Evolutionary conservation across 2,888 invertebrate species (phyloP), one percentile per base, ranked within the genome.

Genomic region (Nasonia oneida): DNA sequence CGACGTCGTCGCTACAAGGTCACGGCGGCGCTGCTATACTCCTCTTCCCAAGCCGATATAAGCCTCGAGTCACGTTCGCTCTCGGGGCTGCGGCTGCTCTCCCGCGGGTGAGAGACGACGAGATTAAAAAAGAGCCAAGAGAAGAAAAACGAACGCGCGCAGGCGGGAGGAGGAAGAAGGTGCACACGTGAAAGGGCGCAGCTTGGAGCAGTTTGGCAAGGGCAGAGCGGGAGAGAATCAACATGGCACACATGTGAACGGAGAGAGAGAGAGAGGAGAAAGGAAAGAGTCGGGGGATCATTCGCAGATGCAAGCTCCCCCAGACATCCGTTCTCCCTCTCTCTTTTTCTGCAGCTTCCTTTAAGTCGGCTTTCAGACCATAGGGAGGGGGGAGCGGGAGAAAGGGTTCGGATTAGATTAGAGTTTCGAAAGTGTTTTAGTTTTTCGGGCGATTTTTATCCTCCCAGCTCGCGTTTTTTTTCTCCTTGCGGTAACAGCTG

Each of bases 41-140:
- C 75, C 18, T 67, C 67, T 53, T 15, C 67, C 14, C 39, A 47
- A 37, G 53, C 83, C 87, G 64, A 85, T 64, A 80, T 83, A 76
- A 81, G 84, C 84, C 86, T 47, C 67, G 86, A 87, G 88, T 88
- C 88, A 88, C 88, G 88, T 88, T 85, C 85, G 86, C 57, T n/a
- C 57, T n/a, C 57, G 57, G 15, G 15, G 53, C 53, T 53, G 47
- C 47, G 15, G 50, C 50, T 83, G 39, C 57, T n/a, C 23, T 14
- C 57, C 57, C 82, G 85, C 70, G 42, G 23, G 39, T 39, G 57
- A 61, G 61, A 77, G 74, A 85, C 67, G 57, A 61, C 76, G 61
- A 86, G 83, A 86, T 86, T 83, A 77, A 83, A 86, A 81, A 83
- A 76, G 70, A 74, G 81, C 42, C 64, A 14, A 76, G 42, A 42